phyloP scores from a whole-genome alignment of 2,797 vertebrate species.

The Phoeniculus purpureus region DNA sequence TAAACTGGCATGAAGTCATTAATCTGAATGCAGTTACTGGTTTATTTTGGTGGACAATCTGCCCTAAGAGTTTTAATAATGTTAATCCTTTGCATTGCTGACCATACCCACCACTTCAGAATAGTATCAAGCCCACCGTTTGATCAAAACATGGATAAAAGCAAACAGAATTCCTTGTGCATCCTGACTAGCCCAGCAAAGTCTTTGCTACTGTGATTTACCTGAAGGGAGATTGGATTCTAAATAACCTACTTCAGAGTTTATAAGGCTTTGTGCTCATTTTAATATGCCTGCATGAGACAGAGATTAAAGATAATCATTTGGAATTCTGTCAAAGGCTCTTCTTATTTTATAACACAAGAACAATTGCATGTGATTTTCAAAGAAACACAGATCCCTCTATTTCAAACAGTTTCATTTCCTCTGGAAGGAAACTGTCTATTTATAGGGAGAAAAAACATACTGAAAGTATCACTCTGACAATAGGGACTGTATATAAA shows the following conservation, averaged over 20 bases:
- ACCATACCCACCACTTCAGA: not conserved
- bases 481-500: slow-evolving; percentile 70
- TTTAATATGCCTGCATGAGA: slow-evolving; percentile 56
- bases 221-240: slow-evolving; percentile 50
- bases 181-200: slow-evolving; percentile 7
- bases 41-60: not conserved
- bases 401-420: slow-evolving; percentile 70
- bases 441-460: slow-evolving; percentile 75
- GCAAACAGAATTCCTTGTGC: slow-evolving; percentile 29
- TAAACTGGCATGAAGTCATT: not conserved
- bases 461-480: slow-evolving; percentile 63
- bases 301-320: slow-evolving; percentile 55
- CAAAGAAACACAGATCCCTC: slow-evolving; percentile 73
- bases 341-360: slow-evolving; percentile 67
- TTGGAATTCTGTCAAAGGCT: slow-evolving; percentile 72
- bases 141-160: not conserved
- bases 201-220: slow-evolving; percentile 46
- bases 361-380: slow-evolving; percentile 77
- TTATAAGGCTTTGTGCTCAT: slow-evolving; percentile 49
- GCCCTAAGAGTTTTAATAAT: not conserved
- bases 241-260: slow-evolving; percentile 37
- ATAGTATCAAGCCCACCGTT: not conserved
- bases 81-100: not conserved
- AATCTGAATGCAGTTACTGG: not conserved
- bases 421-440: slow-evolving; percentile 73